Evolutionary conservation across 2,113 vertebrate genomes (phyloP).

Genomic region (Dendrocopos noguchii): DNA sequence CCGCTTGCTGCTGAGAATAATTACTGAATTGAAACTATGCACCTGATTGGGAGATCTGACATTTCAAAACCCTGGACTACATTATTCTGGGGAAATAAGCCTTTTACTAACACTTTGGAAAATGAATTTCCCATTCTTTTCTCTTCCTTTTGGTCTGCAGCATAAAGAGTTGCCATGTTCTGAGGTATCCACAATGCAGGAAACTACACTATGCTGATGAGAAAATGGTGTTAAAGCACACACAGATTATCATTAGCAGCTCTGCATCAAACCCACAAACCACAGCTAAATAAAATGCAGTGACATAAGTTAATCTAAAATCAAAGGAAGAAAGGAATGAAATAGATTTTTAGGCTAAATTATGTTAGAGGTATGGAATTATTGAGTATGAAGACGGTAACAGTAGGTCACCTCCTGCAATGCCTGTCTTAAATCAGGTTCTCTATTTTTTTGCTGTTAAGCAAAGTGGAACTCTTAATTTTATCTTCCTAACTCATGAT

Average conservation of each 20-base stretch:
- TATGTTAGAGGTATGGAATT: not conserved
- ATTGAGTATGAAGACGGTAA: not conserved
- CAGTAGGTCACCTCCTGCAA: not conserved
- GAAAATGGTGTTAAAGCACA: not conserved
- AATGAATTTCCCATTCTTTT: conserved; percentile 47
- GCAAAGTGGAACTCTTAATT: not conserved
- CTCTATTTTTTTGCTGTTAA: not conserved
- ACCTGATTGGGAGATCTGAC: conserved; percentile 18
- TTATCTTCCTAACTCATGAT: not conserved
- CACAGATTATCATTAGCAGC: not conserved
- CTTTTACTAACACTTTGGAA: conserved; percentile 40
- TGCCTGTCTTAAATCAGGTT: not conserved
- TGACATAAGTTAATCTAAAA: not conserved
- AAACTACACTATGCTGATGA: not conserved
- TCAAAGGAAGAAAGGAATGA: conserved; percentile 13
- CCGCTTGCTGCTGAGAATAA: conserved; percentile 1
- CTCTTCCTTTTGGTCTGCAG: conserved; percentile 48
- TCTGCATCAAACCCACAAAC: not conserved
- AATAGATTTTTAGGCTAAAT: not conserved
- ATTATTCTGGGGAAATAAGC: conserved; percentile 58
- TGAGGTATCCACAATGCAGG: not conserved
- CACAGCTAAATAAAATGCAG: not conserved
- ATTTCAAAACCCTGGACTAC: conserved; percentile 13
- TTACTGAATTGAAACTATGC: conserved; percentile 28
- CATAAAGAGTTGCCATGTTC: not conserved